These are phyloP conservation scores for Drosophila robusta DNA, from an alignment of 2,888 invertebrate genomes.

Conservation along the genomic window DNA sequence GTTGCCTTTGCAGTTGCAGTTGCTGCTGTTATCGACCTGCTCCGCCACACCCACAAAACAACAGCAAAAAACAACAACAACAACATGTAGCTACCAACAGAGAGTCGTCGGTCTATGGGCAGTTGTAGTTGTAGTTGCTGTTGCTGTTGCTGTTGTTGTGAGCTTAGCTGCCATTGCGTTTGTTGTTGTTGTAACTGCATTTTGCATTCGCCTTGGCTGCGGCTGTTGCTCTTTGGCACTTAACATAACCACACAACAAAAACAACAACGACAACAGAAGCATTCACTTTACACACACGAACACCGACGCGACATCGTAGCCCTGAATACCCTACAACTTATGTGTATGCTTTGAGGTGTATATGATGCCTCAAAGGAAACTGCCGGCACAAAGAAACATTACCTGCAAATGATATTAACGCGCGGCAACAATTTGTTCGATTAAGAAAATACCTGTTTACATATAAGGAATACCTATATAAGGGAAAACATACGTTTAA, in stretches of 20 bases:
- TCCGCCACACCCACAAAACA: conserved; percentile 57
- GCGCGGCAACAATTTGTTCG: too few relatives aligned
- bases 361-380: background rate
- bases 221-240: conserved; percentile 82
- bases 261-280: conserved; percentile 41
- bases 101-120: conserved; percentile 11
- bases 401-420: too few relatives aligned
- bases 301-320: conserved; percentile 33
- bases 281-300: conserved; percentile 48
- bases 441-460: too few relatives aligned
- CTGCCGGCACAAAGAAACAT: background rate
- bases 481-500: too few relatives aligned
- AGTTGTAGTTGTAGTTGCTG: conserved; percentile 25
- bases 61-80: conserved; percentile 13
- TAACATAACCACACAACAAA: conserved; percentile 50
- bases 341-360: background rate
- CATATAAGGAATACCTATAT: too few relatives aligned
- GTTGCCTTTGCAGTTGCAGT: conserved; percentile 12
- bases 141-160: background rate
- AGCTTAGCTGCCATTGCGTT: conserved; percentile 3
- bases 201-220: conserved; percentile 77
- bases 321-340: conserved; percentile 33
- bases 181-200: conserved; percentile 39
- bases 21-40: conserved; percentile 60
- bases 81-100: conserved; percentile 6